A percentile compares a stretch with the other conserved stretches of the same genome.
phyloP scores from a whole-genome alignment of 2,888 invertebrate genomes.

The Acanthopleura granulata region DNA sequence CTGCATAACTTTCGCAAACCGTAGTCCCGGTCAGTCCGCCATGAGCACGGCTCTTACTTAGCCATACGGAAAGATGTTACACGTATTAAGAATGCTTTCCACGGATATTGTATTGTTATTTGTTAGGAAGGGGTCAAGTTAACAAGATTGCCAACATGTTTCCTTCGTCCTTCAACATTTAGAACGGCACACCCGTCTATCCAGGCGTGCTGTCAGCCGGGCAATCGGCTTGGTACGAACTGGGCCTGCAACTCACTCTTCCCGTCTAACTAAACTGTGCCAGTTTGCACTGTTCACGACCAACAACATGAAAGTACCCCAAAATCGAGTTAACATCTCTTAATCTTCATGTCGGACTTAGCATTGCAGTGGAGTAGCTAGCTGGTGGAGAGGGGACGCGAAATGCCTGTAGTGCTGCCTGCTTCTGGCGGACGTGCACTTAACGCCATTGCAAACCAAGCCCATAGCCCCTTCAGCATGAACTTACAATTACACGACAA shows the following conservation, averaged over 20 bases:
- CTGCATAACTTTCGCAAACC: background rate
- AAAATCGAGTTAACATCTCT: slow-evolving; percentile 15
- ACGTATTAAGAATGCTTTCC: slow-evolving; percentile 13
- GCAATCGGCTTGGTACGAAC: slow-evolving; percentile 5
- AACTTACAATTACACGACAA: slow-evolving; percentile 16
- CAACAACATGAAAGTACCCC: slow-evolving; percentile 11
- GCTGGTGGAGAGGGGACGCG: background rate
- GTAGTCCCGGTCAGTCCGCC: background rate
- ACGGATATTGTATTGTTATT: slow-evolving; percentile 14
- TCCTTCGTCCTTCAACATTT: slow-evolving; percentile 8
- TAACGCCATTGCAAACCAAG: background rate
- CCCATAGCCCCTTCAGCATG: background rate
- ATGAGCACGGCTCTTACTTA: background rate
- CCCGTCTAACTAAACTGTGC: slow-evolving; percentile 2
- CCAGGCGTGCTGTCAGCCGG: slow-evolving; percentile 5
- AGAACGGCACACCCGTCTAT: background rate
- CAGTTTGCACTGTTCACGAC: slow-evolving; percentile 10
- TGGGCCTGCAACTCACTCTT: background rate
- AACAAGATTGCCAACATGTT: slow-evolving; percentile 13
- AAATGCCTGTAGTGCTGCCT: background rate
- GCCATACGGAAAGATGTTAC: background rate
- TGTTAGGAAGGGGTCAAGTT: slow-evolving; percentile 10
- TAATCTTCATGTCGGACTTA: slow-evolving; percentile 17
- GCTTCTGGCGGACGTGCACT: background rate
- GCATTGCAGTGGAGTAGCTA: background rate